phyloP scores from a whole-genome alignment of 2,113 vertebrate species.

The Mobula hypostoma region DNA sequence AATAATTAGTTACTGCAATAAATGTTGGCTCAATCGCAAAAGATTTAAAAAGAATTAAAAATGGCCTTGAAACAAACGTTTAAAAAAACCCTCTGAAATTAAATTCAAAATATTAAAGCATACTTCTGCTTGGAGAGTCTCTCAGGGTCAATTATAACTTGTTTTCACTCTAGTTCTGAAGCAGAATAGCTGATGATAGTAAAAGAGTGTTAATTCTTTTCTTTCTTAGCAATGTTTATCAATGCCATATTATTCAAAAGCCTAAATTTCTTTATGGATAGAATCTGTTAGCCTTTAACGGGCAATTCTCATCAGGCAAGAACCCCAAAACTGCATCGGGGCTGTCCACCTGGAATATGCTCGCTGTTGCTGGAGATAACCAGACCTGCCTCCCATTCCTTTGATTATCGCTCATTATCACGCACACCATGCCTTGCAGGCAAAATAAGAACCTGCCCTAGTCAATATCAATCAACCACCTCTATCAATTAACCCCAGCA shows the following conservation, averaged over 20 bases:
- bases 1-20: no score
- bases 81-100: neutral
- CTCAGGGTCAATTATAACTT: no score
- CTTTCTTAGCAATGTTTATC: neutral
- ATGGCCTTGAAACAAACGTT: no score
- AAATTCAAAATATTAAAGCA: neutral
- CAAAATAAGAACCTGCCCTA: neutral
- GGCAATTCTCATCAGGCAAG: neutral
- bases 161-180: no score
- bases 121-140: no score
- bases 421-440: neutral
- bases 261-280: neutral
- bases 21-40: no score
- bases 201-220: neutral
- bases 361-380: neutral
- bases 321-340: neutral
- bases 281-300: neutral
- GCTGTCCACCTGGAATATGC: neutral
- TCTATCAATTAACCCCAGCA: constrained; percentile 3
- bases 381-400: neutral
- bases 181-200: neutral
- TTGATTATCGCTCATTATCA: neutral
- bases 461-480: constrained; percentile 8
- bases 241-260: neutral
- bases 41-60: no score